Evolutionary conservation across 2,797 vertebrate genomes (phyloP), one percentile per base, ranked within the genome.

Genomic region (Lepus townsendii): DNA sequence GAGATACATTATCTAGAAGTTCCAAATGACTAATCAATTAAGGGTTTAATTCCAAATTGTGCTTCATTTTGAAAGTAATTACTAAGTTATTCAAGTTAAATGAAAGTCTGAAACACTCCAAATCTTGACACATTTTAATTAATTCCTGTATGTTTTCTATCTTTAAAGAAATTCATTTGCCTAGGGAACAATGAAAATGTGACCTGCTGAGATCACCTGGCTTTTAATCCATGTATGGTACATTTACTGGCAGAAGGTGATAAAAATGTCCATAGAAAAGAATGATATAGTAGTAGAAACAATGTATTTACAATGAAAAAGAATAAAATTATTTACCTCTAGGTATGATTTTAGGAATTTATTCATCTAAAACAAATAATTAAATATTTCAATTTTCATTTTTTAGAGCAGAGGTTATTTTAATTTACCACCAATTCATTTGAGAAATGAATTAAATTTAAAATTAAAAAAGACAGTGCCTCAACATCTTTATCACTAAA

Each of bases 311-410:
- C 80, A 17, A 32, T 76, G 62, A 24, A 63, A 92, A 84, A 87
- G 27, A 90, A 38, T 90, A 77, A 90, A 92, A 75, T 76, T 84
- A 62, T 94, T 82, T 71, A 26, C 60, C 65, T 66, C 42, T 3
- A 80, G 26, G 19, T 20, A 68, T 76, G 42, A 80, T 72, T 76
- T 88, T 38, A 94, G 84, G 52, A 93, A 69, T 9, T 82, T 79
- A 76, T 69, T 87, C 62, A 71, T 38, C 65, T 65, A 30, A 85
- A 88, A 91, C 62, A 93, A 68, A 60, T 88, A 96, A 85, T 72
- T 91, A 82, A 90, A 87, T 92, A 26, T 86, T 89, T 94, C 30
- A 75, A 83, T 83, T 85, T 95, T 86, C 79, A 52, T 86, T 79
- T 3, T 88, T 82, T 47, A 62, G 30, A 68, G 24, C 20, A 72